These are phyloP conservation scores for Cephalopachus bancanus DNA, from an alignment of 2,797 vertebrate species.

Conservation along the genomic window DNA sequence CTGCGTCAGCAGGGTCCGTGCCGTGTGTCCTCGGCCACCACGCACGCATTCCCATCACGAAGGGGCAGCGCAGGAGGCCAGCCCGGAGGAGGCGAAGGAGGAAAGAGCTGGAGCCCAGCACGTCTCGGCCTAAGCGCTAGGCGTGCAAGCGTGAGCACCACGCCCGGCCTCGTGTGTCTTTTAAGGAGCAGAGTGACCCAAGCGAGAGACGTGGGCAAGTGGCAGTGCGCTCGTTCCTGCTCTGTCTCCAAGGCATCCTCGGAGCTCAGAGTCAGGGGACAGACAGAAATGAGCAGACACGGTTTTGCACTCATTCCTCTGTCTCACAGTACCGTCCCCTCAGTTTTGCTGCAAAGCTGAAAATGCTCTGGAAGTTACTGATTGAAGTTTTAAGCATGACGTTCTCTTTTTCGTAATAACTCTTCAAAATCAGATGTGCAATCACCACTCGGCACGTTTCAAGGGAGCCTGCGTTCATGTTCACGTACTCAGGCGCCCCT, in stretches of 20 bases:
- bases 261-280: neutral
- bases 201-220: neutral
- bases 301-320: neutral
- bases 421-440: neutral
- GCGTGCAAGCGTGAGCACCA: no score
- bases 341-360: neutral
- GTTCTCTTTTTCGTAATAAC: neutral
- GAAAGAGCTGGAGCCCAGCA: rapidly evolving
- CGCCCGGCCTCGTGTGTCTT: neutral
- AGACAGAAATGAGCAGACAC: neutral
- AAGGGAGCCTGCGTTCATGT: no score
- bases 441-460: no score
- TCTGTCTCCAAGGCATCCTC: neutral
- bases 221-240: rapidly evolving
- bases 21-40: rapidly evolving
- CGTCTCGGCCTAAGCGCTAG: neutral
- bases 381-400: neutral
- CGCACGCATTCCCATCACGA: rapidly evolving
- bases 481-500: no score
- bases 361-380: neutral
- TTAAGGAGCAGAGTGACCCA: neutral
- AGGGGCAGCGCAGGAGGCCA: neutral
- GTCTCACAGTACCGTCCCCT: neutral
- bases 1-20: rapidly evolving
- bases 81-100: rapidly evolving